A percentile compares a stretch with the other conserved stretches of the same genome.
Conservation (phyloP, 1,140 invertebrate species). For the Magallana angulata region DNA sequence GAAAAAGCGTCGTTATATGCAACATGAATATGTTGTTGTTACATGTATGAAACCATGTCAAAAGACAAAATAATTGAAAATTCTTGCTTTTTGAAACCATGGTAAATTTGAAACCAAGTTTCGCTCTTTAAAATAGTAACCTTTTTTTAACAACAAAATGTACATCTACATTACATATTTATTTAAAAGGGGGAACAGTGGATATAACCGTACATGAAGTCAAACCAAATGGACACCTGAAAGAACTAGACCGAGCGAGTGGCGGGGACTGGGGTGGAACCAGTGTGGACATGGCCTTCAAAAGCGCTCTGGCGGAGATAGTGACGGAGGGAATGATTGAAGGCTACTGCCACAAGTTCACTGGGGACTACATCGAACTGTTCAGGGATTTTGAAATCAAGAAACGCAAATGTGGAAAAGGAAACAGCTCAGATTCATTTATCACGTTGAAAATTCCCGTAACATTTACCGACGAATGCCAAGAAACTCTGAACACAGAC, state of each 20-base stretch:
- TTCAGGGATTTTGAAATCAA: constrained; percentile 56
- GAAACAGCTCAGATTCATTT: not conserved
- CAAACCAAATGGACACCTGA: constrained; percentile 77
- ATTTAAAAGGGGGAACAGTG: constrained; percentile 81
- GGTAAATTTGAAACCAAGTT: too few relatives aligned
- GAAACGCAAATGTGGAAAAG: constrained; percentile 42
- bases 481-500: not conserved
- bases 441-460: constrained; percentile 47
- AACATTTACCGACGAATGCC: constrained; percentile 24
- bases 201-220: constrained; percentile 84
- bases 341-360: constrained; percentile 7
- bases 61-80: too few relatives aligned
- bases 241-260: constrained; percentile 79
- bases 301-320: constrained; percentile 42
- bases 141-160: too few relatives aligned
- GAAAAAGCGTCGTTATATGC: too few relatives aligned
- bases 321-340: constrained; percentile 42
- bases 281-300: constrained; percentile 47
- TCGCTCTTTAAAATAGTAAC: too few relatives aligned
- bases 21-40: too few relatives aligned
- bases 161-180: too few relatives aligned
- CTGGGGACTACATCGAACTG: constrained; percentile 49
- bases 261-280: constrained; percentile 79
- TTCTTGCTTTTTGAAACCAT: too few relatives aligned
- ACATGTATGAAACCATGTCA: too few relatives aligned